Base-by-base conservation (phyloP, 2,113 vertebrate species). In the Alexandromys fortis region DNA sequence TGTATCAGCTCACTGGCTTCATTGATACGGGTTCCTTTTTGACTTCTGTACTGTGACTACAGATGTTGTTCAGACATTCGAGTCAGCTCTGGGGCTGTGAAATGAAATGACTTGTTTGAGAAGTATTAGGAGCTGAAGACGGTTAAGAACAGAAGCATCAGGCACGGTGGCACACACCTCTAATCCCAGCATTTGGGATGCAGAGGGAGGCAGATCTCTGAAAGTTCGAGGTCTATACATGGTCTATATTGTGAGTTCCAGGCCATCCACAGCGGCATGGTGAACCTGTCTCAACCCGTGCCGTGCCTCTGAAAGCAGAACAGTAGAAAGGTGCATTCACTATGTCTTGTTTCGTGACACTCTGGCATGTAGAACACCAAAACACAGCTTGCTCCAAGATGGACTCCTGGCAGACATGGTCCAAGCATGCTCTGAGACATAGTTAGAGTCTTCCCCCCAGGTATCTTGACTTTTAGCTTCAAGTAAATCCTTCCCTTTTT, bases 401-500 rank as follows among this genome's bases (percentile, higher is more conserved):
- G 81, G 38, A 65, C 26, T 65, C 26, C 76, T 19, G 3, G n/a
- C 38, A 45, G 38, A 10, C 14, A 19, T 5, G 14, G 42, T 63
- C 38, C 7, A 14, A 3, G 4, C 19, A 42, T 3, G 6, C 19
- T 55, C 73, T 30, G 13, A 72, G 42, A 45, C 9, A 26, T 42
- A 68, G 35, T 67, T 13, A 45, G 26, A 10, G 14, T 52, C 78
- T 85, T 42, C 12, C 13, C 24, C 24, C 16, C 35, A 67, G 45
- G n/a, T 63, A 78, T 78, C n/a, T 67, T 67, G 58, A 73, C 45
- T 73, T 52, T 12, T 38, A 78, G 5, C 63, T 78, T 52, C 83
- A 89, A 91, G 63, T 75, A 61, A 91, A 72, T 55, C 58, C 73
- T 91, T 87, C 58, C 38, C 21, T 45, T 76, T 45, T 68, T 47